Percentiles rank a stretch among this genome's conserved stretches.
Conservation (phyloP, 1,140 invertebrate genomes). For the Lordiphosa stackelbergi region DNA sequence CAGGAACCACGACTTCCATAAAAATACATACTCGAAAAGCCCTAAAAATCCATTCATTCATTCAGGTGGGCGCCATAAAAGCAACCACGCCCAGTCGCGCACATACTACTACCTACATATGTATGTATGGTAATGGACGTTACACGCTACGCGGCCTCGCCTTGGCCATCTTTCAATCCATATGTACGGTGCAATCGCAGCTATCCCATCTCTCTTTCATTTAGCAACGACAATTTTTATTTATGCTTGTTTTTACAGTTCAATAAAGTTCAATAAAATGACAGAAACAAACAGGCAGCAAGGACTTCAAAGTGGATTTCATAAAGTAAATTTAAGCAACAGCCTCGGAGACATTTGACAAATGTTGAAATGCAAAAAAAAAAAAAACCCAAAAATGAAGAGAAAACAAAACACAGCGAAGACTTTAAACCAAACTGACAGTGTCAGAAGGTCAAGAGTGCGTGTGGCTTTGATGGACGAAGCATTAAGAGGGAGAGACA, state of each 20-base stretch:
- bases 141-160: neutral
- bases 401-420: neutral
- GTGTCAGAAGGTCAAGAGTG: slow-evolving; percentile 32
- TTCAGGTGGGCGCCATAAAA: slow-evolving; percentile 53
- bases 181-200: no score
- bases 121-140: slow-evolving; percentile 4
- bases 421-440: slow-evolving; percentile 9
- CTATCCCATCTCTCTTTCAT: slow-evolving; percentile 18
- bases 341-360: slow-evolving; percentile 20
- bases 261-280: slow-evolving; percentile 70
- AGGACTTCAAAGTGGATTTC: slow-evolving; percentile 37
- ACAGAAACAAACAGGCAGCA: slow-evolving; percentile 20
- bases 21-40: slow-evolving; percentile 62
- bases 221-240: slow-evolving; percentile 34
- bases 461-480: neutral
- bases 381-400: neutral
- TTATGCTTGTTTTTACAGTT: slow-evolving; percentile 61
- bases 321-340: slow-evolving; percentile 54
- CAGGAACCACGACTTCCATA: slow-evolving; percentile 37
- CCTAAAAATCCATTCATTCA: slow-evolving; percentile 51
- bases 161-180: neutral
- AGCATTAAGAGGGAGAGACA: no score
- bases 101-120: slow-evolving; percentile 1
- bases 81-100: neutral
- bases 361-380: slow-evolving; percentile 15